phyloP scores from a whole-genome alignment of 2,797 vertebrate genomes.

The Lycodopsis pacificus region DNA sequence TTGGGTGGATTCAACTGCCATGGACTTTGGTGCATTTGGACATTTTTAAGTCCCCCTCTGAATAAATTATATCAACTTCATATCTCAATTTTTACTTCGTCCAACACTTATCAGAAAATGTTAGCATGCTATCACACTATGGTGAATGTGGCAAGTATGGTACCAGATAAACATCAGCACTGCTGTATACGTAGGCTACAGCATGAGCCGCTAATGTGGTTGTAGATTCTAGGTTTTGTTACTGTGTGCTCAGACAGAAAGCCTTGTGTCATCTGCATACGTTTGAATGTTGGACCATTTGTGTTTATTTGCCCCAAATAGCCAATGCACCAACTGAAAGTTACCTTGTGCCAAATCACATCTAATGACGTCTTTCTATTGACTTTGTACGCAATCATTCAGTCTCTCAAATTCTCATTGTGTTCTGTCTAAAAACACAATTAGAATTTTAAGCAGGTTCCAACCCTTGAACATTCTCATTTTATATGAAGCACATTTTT shows the following conservation, averaged over 20 bases:
- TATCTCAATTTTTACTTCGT: background rate
- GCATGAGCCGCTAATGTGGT: background rate
- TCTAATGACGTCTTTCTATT: background rate
- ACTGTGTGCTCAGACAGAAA: background rate
- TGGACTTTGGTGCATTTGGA: background rate
- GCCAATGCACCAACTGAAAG: background rate
- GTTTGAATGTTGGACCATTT: background rate
- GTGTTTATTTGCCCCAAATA: background rate
- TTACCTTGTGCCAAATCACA: background rate
- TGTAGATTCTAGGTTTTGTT: background rate
- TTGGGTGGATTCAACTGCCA: background rate
- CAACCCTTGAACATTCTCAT: background rate
- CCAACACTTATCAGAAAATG: background rate
- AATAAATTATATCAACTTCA: background rate
- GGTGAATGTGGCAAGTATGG: background rate
- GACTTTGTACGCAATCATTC: background rate
- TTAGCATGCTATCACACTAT: background rate
- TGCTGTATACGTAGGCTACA: background rate
- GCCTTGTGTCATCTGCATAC: background rate
- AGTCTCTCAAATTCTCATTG: background rate
- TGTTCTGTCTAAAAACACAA: background rate
- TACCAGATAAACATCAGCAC: background rate
- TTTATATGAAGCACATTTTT: constrained; percentile 2
- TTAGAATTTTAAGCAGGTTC: background rate
- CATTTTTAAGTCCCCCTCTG: background rate